These are phyloP conservation scores for Drosophila lowei DNA, from an alignment of 1,140 invertebrate species.

Conservation along the genomic window DNA sequence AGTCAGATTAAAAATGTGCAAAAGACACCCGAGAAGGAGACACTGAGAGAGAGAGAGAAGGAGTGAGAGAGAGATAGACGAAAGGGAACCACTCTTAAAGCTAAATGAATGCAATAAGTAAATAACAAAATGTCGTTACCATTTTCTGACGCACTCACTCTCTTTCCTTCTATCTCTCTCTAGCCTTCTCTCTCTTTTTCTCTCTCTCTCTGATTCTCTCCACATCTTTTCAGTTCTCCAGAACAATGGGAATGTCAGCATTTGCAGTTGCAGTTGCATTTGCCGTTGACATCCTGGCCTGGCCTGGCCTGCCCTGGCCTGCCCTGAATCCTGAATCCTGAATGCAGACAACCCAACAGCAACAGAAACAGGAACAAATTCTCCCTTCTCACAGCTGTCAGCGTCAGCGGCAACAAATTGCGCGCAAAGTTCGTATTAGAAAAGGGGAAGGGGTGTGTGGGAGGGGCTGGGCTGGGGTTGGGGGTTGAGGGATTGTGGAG, in stretches of 20 bases:
- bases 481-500: slow-evolving; percentile 3
- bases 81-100: slow-evolving; percentile 32
- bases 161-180: slow-evolving; percentile 1
- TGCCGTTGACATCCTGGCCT: no score
- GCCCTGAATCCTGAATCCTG: no score
- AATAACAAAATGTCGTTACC: slow-evolving; percentile 82
- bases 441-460: slow-evolving; percentile 30
- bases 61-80: neutral
- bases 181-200: slow-evolving; percentile 1
- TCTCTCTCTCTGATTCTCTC: slow-evolving; percentile 20
- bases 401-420: slow-evolving; percentile 75
- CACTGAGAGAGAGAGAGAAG: slow-evolving; percentile 4
- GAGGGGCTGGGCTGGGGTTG: slow-evolving; percentile 17
- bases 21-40: slow-evolving; percentile 42
- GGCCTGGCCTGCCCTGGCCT: no score
- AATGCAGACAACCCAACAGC: slow-evolving; percentile 39
- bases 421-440: slow-evolving; percentile 78
- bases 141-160: slow-evolving; percentile 70
- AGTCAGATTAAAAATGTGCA: slow-evolving; percentile 75
- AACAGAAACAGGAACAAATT: slow-evolving; percentile 53
- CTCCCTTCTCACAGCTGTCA: slow-evolving; percentile 72
- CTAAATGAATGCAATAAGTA: slow-evolving; percentile 83
- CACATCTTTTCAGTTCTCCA: slow-evolving; percentile 27
- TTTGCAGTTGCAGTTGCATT: slow-evolving; percentile 44
- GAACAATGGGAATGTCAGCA: slow-evolving; percentile 59